These are phyloP conservation scores for Telmatochromis brachygnathus DNA, from an alignment of 2,113 vertebrate species.

Conservation along the genomic window DNA sequence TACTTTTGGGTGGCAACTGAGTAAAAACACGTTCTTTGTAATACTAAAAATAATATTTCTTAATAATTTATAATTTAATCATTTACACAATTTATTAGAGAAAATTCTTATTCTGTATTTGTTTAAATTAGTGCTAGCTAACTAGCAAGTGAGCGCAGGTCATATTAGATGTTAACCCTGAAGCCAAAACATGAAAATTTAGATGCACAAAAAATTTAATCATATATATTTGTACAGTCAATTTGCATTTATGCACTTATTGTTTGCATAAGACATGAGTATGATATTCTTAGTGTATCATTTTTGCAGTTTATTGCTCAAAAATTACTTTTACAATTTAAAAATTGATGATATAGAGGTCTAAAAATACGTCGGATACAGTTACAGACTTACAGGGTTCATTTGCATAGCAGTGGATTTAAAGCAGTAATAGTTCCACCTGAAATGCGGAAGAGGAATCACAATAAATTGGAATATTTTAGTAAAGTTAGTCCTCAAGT, in stretches of 20 bases:
- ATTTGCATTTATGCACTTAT: neutral
- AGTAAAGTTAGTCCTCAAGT: neutral
- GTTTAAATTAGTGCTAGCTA: neutral
- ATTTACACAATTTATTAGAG: neutral
- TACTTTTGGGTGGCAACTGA: neutral
- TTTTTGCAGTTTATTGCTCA: neutral
- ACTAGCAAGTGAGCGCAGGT: too few species aligned
- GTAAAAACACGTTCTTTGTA: neutral
- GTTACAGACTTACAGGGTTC: fast-evolving
- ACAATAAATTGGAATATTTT: neutral
- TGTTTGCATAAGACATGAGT: neutral
- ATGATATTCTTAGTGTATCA: neutral
- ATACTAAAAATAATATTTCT: neutral
- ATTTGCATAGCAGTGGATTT: neutral
- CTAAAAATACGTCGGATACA: fast-evolving
- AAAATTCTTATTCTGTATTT: neutral
- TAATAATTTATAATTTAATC: neutral
- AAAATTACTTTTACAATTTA: neutral
- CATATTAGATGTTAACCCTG: too few species aligned
- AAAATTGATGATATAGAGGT: neutral
- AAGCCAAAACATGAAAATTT: too few species aligned
- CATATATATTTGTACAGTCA: neutral
- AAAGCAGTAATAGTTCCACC: neutral
- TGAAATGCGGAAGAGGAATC: fast-evolving
- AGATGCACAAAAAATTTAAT: neutral